Evolutionary conservation across 2,888 invertebrate species (phyloP).

Genomic region (Microctonus aethiopoides): DNA sequence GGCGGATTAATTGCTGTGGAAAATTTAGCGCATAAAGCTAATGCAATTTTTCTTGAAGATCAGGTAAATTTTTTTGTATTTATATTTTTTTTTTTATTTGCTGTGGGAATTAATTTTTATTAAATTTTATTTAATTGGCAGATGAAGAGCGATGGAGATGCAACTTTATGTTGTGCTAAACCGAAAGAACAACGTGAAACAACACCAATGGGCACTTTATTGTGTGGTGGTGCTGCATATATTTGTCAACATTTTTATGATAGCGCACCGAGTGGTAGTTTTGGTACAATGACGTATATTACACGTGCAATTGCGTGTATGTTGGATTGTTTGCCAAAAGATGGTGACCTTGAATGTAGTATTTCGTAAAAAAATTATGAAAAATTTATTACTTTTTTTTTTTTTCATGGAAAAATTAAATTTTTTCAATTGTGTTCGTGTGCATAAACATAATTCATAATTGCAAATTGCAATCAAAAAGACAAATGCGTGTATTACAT

Average conservation of each 20-base stretch:
- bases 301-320: conserved; percentile 83
- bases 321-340: conserved; percentile 80
- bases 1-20: conserved; percentile 90
- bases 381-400: neutral
- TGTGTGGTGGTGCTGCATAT: conserved; percentile 93
- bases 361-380: conserved; percentile 65
- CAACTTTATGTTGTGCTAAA: conserved; percentile 93
- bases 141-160: conserved; percentile 90
- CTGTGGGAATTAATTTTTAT: neutral
- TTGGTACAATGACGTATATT: conserved; percentile 97
- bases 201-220: conserved; percentile 74
- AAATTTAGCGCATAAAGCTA: conserved; percentile 92
- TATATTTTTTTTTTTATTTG: conserved; percentile 14
- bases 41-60: conserved; percentile 93
- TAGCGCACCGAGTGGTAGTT: conserved; percentile 97
- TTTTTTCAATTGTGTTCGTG: neutral
- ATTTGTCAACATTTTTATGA: conserved; percentile 98
- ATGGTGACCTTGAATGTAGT: conserved; percentile 84
- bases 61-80: conserved; percentile 74
- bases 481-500: too few relatives aligned
- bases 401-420: neutral
- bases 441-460: neutral
- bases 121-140: conserved; percentile 62
- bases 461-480: neutral
- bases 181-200: conserved; percentile 73